phyloP scores from a whole-genome alignment of 2,113 vertebrate species.

The Tiliqua scincoides region DNA sequence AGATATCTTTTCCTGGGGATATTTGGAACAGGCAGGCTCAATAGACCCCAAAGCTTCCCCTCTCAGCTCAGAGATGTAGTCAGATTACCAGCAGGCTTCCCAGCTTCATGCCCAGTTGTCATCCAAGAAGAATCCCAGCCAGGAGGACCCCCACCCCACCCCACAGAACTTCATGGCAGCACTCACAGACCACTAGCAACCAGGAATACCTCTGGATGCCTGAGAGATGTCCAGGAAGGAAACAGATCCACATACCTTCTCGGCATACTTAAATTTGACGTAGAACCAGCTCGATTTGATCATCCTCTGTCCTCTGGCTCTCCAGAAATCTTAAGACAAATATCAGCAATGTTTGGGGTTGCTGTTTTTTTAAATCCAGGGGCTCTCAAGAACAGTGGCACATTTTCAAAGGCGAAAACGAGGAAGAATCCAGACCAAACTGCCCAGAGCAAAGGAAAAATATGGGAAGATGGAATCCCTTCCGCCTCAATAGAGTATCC shows the following conservation, averaged over 20 bases:
- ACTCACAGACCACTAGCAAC: neutral
- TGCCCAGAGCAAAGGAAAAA: neutral
- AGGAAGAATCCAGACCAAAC: rapidly evolving
- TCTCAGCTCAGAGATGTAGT: neutral
- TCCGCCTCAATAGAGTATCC: slow-evolving; percentile 36
- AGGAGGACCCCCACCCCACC: neutral
- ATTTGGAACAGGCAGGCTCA: neutral
- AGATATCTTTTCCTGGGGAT: neutral
- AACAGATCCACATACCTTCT: slow-evolving; percentile 87
- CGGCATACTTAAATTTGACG: slow-evolving; percentile 97
- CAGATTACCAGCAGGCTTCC: neutral
- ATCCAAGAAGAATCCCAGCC: neutral
- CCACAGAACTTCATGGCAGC: neutral
- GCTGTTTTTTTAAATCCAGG: neutral
- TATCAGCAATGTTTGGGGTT: slow-evolving; percentile 15
- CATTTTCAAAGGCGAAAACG: neutral
- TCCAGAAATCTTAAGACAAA: neutral
- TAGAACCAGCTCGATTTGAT: slow-evolving; percentile 99
- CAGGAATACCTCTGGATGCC: slow-evolving; percentile 2
- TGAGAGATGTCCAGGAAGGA: neutral
- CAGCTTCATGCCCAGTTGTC: rapidly evolving
- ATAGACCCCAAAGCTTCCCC: neutral
- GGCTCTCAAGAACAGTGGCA: neutral
- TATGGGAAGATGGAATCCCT: neutral
- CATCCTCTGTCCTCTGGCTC: slow-evolving; percentile 80